Base-by-base conservation (phyloP, 2,113 vertebrate species). In the Empidonax traillii region DNA sequence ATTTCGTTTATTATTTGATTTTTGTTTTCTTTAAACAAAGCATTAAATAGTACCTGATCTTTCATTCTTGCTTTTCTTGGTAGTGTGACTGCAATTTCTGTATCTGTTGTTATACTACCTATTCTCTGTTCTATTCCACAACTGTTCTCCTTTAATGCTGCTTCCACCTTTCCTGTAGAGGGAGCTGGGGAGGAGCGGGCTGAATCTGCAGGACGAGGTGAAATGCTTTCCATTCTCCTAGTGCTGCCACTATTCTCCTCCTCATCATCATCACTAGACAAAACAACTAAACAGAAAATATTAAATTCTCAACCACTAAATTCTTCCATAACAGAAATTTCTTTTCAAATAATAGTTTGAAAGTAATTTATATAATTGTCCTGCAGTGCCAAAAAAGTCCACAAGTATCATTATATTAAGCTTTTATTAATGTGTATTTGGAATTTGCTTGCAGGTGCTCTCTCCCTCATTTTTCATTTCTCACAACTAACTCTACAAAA, bases 221-320 rank as follows among this genome's bases (percentile, higher is more conserved):
- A 99, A n/a, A 98, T 96, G 55, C 97, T 99, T 96, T 99, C 99
- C 98, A 99, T 96, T 75, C 98, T 96, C 95, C 97, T 99, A 91
- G 97, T 97, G 67, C 98, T 99, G 76, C 98, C 98, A 17, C 98
- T 99, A 96, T 98, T 98, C 93, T 91, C 97, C 2, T 99, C 99
- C 0, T 98, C 98, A n/a, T 99, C 99, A 74, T 99, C 99, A 93
- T 98, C 98, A 82, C 99, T 99, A 96, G 99, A 99, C 94, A 99
- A 98, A 93, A 99, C 98, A 93, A 99, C 99, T 99, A 97, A 41
- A 96, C 97, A 88, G 73, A 97, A 98, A 97, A 97, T 66, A 81
- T 65, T 89, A 95, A 92, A 94, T 84, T 88, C 94, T 96, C 90
- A 97, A 86, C 58, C 77, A 75, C 94, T 97, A 96, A 43, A 79